Percentiles rank a stretch among this genome's conserved stretches.
These are phyloP conservation scores for Campoletis raptor DNA, from an alignment of 2,888 invertebrate genomes.

Conservation along the genomic window DNA sequence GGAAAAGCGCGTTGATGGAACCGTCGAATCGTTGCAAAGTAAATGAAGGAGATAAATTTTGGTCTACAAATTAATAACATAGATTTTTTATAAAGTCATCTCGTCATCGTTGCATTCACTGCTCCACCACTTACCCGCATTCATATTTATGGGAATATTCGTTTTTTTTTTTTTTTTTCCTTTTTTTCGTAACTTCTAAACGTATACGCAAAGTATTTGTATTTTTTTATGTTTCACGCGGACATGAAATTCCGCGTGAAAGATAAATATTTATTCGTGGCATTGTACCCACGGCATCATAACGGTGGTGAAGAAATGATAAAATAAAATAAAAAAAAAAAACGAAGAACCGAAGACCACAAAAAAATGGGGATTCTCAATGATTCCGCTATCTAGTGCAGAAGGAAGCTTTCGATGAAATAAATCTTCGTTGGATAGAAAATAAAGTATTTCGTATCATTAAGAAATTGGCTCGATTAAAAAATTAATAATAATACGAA, in stretches of 20 bases:
- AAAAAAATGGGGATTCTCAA: conserved; percentile 19
- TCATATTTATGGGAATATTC: conserved; percentile 57
- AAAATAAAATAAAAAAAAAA: conserved; percentile 13
- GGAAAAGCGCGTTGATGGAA: conserved; percentile 27
- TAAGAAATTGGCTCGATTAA: conserved; percentile 49
- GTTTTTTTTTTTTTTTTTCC: conserved; percentile 31
- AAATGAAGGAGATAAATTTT: conserved; percentile 31
- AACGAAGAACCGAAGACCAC: conserved; percentile 10
- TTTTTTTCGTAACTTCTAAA: conserved; percentile 4
- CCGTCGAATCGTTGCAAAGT: conserved; percentile 34
- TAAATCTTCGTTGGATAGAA: conserved; percentile 42
- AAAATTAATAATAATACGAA: conserved; percentile 46
- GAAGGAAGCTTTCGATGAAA: conserved; percentile 32
- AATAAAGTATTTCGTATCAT: conserved; percentile 50
- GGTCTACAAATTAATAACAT: conserved; percentile 22
- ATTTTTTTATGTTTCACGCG: conserved; percentile 15
- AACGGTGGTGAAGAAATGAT: neutral
- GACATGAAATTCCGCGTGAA: conserved; percentile 33
- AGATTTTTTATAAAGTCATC: conserved; percentile 30
- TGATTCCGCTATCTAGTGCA: conserved; percentile 8
- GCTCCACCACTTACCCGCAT: conserved; percentile 50
- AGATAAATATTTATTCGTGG: conserved; percentile 20
- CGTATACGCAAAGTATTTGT: conserved; percentile 46
- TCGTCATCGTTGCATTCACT: conserved; percentile 48
- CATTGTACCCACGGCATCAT: neutral